Evolutionary conservation across 2,797 vertebrate species (phyloP), one percentile per base, ranked within the genome.

Genomic region (Amphiprion clarkii): DNA sequence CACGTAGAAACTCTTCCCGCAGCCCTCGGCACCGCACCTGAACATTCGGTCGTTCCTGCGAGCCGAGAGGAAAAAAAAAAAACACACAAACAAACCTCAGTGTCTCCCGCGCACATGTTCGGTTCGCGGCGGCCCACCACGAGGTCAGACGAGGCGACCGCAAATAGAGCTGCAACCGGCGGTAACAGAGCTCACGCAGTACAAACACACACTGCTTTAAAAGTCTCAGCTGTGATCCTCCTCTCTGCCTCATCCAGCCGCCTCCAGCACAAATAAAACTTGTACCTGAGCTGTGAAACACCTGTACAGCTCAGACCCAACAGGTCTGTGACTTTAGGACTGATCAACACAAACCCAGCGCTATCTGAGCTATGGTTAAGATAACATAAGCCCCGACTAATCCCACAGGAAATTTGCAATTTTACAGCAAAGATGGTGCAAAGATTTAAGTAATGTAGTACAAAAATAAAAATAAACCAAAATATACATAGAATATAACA

Each of bases 1-100:
- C 68, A 99, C 98, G 1, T 98, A 99, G 94, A 99, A 99, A 70
- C 98, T 99, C 93, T 99, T 99, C 53, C 98, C 98, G 88, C 98
- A 99, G 74, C 98, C 98, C 91, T 99, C 97, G 3, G 97, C 96
- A 16, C 95, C 94, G 46, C 98, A 99, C 83, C 95, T 95, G 92
- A 98, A 99, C 81, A 97, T 97, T 21, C 98, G 97, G 81, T 99
- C 98, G 0, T 99, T 99, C 93, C 98, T 99, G 83, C 60, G 27
- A 44, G 36, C 40, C 6, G 33, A 23, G 0, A 71, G 64, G 76
- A 4, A 69, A 63, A 78, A 4, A 69, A 63, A 78, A 5, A 78
- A 71, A 8, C 71, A 31, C 55, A 75, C 17, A 79, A 68, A 69
- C 27, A 5, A 40, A 33, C 16, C 16, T 71, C 9, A 1, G 14